Evolutionary conservation across 2,888 invertebrate genomes (phyloP), one percentile per base, ranked within the genome.

Genomic region (Leucoma salicis): DNA sequence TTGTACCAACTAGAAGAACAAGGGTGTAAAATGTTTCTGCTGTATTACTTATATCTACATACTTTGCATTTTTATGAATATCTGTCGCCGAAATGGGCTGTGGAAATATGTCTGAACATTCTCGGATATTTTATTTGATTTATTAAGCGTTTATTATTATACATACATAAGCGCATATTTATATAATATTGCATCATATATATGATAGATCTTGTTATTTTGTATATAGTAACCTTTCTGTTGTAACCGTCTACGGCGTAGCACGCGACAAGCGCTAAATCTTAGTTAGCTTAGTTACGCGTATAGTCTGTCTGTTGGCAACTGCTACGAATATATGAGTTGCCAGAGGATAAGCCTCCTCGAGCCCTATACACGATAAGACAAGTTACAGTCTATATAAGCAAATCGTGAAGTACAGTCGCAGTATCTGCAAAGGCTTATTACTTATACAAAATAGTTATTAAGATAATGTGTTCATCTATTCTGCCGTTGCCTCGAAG

Each of bases 291-390:
- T 86, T 83, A 82, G 77, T 65, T 65, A 63, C 76, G 82, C 65
- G 64, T 76, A 82, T 79, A 80, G 82, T 8, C 63, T 69, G 70
- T 69, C 55, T 52, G 67, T 82, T 87, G 87, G 88, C 88, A 87
- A 70, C 68, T 61, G 66, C 74, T 78, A 78, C 80, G 83, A 79
- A 81, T 81, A 74, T 67, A 59, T 67, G 68, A 78, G 76, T 80
- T 84, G 88, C 87, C 87, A 85, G 76, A 63, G 68, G 68, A 68
- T 78, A 76, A 75, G 74, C 63, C 57, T 48, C 49, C 65, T 62
- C 69, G 63, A 65, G 66, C 53, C 68, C n/a, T 66, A 63, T 12
- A 12, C n/a, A 27, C 27, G 61, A 21, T 49, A 66, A 67, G 67
- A 74, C 66, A 63, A 49, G 46, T 45, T 42, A 44, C 48, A 35